phyloP scores from a whole-genome alignment of 2,113 vertebrate species.

The Halichoerus grypus region DNA sequence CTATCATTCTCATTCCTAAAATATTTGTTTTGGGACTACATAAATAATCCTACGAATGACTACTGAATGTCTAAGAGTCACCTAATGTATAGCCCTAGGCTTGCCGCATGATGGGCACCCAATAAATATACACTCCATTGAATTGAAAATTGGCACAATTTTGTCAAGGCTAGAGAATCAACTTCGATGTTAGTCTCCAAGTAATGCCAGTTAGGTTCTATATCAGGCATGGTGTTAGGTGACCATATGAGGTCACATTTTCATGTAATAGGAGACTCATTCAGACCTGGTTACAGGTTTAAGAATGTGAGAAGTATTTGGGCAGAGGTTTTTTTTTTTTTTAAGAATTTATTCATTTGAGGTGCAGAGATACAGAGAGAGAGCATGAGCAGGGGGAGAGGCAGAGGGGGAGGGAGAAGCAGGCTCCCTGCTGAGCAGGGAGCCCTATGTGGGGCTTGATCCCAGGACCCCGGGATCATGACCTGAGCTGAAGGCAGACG shows the following conservation, averaged over 20 bases:
- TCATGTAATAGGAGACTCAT: neutral
- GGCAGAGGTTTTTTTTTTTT: neutral
- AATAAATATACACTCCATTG: neutral
- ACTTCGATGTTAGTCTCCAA: neutral
- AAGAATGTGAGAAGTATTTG: constrained; percentile 15
- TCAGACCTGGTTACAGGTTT: neutral
- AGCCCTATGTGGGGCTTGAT: too few species aligned
- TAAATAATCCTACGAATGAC: constrained; percentile 11
- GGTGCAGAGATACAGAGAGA: too few species aligned
- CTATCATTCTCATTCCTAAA: neutral
- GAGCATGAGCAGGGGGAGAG: too few species aligned
- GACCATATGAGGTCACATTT: neutral
- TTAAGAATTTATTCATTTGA: too few species aligned
- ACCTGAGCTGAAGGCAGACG: too few species aligned
- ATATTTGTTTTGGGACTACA: neutral
- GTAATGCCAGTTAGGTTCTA: neutral
- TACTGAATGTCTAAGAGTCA: neutral
- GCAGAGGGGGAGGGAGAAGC: too few species aligned
- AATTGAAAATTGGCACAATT: constrained; percentile 2
- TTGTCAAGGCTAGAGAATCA: neutral
- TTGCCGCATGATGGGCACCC: neutral
- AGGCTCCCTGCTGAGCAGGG: too few species aligned
- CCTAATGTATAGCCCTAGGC: neutral
- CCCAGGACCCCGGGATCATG: too few species aligned
- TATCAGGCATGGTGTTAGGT: neutral